Conservation (phyloP, 2,797 vertebrate genomes). For the Scolopax bukidnonensis region DNA sequence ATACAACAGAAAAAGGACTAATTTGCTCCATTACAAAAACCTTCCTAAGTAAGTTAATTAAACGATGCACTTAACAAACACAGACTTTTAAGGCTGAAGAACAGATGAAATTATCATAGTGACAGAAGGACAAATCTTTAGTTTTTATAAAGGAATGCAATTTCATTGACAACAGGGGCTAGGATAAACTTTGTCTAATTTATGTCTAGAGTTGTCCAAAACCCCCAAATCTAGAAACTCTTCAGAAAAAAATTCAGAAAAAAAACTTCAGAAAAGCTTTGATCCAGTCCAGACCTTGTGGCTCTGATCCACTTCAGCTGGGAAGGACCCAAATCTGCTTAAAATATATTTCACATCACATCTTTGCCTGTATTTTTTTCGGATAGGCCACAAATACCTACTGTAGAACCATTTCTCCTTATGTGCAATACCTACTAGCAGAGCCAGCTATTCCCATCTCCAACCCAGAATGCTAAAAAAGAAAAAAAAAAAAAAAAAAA, state of each 20-base stretch:
- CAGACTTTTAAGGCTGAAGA: not conserved
- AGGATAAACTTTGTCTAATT: not conserved
- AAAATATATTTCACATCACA: slow-evolving; percentile 45
- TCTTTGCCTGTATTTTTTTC: slow-evolving; percentile 28
- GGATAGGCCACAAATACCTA: slow-evolving; percentile 13
- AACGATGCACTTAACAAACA: not conserved
- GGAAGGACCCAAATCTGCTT: slow-evolving; percentile 5
- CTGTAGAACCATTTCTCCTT: not conserved
- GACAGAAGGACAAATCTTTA: not conserved
- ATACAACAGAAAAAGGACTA: not conserved
- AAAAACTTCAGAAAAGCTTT: slow-evolving; percentile 17
- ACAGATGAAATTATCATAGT: not conserved
- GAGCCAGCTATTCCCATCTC: not conserved
- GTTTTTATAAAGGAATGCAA: not conserved
- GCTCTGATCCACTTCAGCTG: slow-evolving; percentile 24
- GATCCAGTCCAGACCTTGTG: slow-evolving; percentile 34
- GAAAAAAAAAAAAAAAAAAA: not conserved
- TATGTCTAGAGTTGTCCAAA: not conserved
- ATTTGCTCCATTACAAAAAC: not conserved
- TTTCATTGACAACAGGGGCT: not conserved
- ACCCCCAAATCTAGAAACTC: not conserved
- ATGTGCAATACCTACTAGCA: not conserved
- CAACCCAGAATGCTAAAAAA: not conserved
- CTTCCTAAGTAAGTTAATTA: slow-evolving; percentile 2
- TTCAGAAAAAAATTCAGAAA: not conserved